phyloP scores from a whole-genome alignment of 92 coral and sea anemone genomes.

The Pocillopora meandrina region DNA sequence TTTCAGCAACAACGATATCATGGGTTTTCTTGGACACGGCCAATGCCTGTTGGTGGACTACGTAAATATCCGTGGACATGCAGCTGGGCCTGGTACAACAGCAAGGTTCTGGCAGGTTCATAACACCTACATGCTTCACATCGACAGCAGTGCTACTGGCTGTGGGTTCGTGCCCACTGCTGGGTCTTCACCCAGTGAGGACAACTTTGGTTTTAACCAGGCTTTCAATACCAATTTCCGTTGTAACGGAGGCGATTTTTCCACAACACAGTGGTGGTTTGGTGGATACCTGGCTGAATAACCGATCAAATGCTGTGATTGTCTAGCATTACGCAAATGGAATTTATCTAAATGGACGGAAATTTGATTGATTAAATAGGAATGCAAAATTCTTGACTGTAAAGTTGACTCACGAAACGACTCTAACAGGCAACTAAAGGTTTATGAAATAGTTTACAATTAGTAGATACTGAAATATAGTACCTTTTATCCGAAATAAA shows the following conservation, averaged over 20 bases:
- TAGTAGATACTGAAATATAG: too few species aligned
- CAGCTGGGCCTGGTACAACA: slow-evolving; percentile 18
- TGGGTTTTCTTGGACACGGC: background rate
- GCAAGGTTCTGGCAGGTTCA: slow-evolving; percentile 30
- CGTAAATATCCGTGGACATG: slow-evolving; percentile 40
- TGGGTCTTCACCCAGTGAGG: slow-evolving; percentile 26
- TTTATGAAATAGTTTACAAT: too few species aligned
- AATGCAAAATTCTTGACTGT: too few species aligned
- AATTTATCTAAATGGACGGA: too few species aligned
- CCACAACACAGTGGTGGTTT: slow-evolving; percentile 60
- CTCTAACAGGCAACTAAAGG: too few species aligned
- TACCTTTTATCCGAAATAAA: too few species aligned
- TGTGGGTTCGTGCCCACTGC: slow-evolving; percentile 15
- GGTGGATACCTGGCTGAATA: slow-evolving; percentile 40
- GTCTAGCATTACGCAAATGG: too few species aligned
- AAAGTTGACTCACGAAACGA: too few species aligned
- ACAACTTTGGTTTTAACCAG: slow-evolving; percentile 39
- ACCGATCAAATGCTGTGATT: background rate
- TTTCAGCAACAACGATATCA: slow-evolving; percentile 45
- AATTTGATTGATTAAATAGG: too few species aligned
- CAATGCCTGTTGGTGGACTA: slow-evolving; percentile 32
- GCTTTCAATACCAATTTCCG: slow-evolving; percentile 14
- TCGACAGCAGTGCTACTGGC: slow-evolving; percentile 2
- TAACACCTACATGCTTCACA: background rate
- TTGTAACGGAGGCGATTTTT: background rate